Conservation (phyloP, 2,113 vertebrate genomes). For the Acanthisitta chloris region DNA sequence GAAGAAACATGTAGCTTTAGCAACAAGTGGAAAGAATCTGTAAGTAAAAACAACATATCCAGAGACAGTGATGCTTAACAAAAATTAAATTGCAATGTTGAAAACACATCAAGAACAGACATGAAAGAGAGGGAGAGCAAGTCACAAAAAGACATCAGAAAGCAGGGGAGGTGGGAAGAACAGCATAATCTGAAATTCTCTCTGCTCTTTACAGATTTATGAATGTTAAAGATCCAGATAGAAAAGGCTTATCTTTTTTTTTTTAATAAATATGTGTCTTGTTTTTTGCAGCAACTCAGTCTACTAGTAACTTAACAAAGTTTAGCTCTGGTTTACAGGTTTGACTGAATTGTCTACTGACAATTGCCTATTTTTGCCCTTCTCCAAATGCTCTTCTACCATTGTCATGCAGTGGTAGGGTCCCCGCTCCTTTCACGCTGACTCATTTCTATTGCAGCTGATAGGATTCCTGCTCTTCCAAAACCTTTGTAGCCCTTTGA, state of each 20-base stretch:
- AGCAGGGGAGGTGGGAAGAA: not conserved
- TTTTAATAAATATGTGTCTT: not conserved
- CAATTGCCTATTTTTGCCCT: not conserved
- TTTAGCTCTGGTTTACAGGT: not conserved
- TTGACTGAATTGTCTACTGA: not conserved
- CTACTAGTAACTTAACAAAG: not conserved
- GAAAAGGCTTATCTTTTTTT: not conserved
- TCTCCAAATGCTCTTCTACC: not conserved
- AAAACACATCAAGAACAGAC: constrained; percentile 5
- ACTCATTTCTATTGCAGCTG: not conserved
- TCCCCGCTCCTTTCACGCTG: not conserved
- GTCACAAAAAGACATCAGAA: not conserved
- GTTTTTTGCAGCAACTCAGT: not conserved
- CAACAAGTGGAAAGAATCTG: not conserved
- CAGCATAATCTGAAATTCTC: not conserved
- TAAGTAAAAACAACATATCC: not conserved
- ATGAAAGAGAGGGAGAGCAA: not conserved
- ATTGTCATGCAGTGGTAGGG: not conserved
- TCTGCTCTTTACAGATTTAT: constrained; percentile 12
- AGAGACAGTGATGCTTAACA: not conserved
- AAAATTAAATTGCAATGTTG: not conserved
- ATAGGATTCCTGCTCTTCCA: not conserved
- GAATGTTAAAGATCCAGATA: not conserved
- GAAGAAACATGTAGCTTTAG: not conserved
- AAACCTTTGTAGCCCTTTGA: not conserved